Evolutionary conservation across 1,140 invertebrate genomes (phyloP).

Genomic region (Hirudo medicinalis): DNA sequence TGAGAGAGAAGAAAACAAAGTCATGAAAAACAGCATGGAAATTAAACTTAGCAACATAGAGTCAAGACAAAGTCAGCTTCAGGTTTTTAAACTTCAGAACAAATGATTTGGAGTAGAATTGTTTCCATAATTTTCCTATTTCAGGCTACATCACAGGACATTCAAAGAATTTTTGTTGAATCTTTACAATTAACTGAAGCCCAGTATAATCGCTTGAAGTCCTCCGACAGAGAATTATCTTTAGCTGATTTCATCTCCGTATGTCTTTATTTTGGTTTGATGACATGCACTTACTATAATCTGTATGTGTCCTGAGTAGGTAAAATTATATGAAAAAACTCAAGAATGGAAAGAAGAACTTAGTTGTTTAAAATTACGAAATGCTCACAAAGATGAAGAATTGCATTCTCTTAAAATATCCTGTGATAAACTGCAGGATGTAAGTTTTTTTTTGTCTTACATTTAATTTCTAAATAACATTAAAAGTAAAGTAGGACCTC

Average conservation of each 20-base stretch:
- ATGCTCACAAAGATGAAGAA: background rate
- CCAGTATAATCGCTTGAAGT: background rate
- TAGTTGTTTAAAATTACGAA: background rate
- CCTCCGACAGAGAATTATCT: background rate
- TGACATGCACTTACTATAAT: background rate
- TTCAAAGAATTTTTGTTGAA: background rate
- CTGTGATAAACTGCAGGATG: background rate
- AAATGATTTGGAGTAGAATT: background rate
- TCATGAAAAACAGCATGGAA: background rate
- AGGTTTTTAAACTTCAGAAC: background rate
- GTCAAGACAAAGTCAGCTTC: background rate
- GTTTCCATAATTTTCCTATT: background rate
- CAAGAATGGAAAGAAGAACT: background rate
- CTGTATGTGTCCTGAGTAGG: background rate
- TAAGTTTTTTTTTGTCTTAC: background rate
- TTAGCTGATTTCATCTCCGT: background rate
- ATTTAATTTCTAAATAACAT: background rate
- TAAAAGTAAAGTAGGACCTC: background rate
- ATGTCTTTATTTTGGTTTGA: background rate
- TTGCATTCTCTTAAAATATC: constrained; percentile 1
- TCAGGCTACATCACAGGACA: background rate
- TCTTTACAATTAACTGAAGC: constrained; percentile 3
- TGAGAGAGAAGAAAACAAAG: constrained; percentile 7
- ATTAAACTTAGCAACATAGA: constrained; percentile 2
- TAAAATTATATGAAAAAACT: constrained; percentile 6